A percentile compares a stretch with the other conserved stretches of the same genome.
These are phyloP conservation scores for Excalfactoria chinensis DNA, from an alignment of 2,113 vertebrate genomes.

Conservation along the genomic window DNA sequence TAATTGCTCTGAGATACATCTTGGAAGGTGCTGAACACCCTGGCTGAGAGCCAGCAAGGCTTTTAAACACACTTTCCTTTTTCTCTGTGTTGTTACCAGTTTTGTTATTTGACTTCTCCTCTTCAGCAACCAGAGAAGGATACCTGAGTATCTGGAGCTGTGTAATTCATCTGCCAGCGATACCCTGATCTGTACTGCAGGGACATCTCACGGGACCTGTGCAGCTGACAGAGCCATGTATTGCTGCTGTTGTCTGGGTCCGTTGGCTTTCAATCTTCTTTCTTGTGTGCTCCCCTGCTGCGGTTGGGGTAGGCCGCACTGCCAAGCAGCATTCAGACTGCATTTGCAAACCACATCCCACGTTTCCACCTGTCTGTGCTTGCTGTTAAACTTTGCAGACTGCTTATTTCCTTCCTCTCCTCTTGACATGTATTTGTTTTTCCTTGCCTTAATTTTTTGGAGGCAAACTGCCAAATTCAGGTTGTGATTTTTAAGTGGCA, in stretches of 20 bases:
- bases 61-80: slow-evolving; percentile 37
- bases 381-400: background rate
- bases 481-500: background rate
- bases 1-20: background rate
- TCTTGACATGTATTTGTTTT: background rate
- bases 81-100: background rate
- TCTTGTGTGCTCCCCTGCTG: background rate
- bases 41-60: slow-evolving; percentile 28
- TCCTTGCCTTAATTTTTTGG: background rate
- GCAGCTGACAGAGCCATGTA: background rate
- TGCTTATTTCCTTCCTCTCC: accelerated
- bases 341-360: background rate
- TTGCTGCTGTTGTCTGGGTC: background rate
- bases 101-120: slow-evolving; percentile 37
- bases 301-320: background rate
- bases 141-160: slow-evolving; percentile 24
- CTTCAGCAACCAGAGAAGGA: background rate
- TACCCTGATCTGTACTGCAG: background rate
- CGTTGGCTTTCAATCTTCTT: background rate
- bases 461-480: background rate
- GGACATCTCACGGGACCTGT: background rate
- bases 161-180: background rate
- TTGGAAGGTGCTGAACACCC: slow-evolving; percentile 26
- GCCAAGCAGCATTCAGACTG: background rate
- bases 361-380: background rate